Percentiles rank a stretch among this genome's conserved stretches.
These are phyloP conservation scores for Hozukius guyotensis DNA, from an alignment of 2,797 vertebrate genomes.

Conservation along the genomic window DNA sequence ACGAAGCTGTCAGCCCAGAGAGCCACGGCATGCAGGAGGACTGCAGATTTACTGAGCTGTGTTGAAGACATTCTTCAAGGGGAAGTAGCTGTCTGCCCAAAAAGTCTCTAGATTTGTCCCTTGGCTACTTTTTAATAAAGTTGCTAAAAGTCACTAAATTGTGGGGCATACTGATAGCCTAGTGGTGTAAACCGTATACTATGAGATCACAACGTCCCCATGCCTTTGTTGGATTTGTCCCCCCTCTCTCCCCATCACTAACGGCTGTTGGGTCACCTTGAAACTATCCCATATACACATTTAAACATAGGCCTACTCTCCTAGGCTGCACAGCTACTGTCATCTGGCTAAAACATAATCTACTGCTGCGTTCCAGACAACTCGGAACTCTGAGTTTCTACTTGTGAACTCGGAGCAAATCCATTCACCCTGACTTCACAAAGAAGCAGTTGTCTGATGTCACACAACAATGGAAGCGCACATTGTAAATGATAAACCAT, in stretches of 20 bases:
- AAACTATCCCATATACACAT: slow-evolving; percentile 13
- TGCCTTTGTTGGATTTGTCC: neutral
- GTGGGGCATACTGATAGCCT: neutral
- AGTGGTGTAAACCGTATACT: neutral
- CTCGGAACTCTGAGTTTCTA: no score
- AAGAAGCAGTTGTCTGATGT: no score
- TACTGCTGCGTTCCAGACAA: no score
- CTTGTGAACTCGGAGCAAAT: no score
- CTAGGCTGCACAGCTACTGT: neutral
- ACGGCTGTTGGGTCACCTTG: neutral
- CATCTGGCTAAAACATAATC: neutral
- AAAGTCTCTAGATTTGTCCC: neutral
- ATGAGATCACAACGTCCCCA: neutral
- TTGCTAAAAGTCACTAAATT: neutral
- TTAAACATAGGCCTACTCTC: neutral
- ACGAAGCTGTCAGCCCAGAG: slow-evolving; percentile 2
- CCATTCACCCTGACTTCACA: fast-evolving
- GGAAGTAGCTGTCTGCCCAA: neutral
- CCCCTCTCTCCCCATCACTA: neutral
- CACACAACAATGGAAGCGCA: no score
- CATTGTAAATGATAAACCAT: no score
- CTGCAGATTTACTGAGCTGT: slow-evolving; percentile 11
- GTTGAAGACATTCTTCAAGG: slow-evolving; percentile 11
- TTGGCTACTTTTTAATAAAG: neutral
- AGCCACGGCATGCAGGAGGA: slow-evolving; percentile 1